Evolutionary conservation across 2,888 invertebrate genomes (phyloP), one percentile per base, ranked within the genome.

Genomic region (Auanema sp.): DNA sequence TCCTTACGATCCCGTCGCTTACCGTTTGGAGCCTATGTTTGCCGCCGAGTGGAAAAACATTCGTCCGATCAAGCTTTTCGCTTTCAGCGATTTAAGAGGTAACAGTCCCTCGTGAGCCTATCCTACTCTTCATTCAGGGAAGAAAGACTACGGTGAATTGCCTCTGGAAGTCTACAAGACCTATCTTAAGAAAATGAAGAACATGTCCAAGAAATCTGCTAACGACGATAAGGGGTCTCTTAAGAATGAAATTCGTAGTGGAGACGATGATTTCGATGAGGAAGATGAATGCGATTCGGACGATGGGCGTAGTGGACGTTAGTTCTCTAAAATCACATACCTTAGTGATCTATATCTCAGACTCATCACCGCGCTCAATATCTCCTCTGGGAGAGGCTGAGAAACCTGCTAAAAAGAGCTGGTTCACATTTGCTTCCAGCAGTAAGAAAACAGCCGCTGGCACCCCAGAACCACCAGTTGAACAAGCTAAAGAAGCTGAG

Each of bases 21-120:
- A 81, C 54, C 77, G 81, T 0, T 58, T 81, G 18, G 81, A 81
- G 58, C 82, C 82, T 8, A 68, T 82, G 18, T 83, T 78, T 64
- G 73, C 78, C 53, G 69, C 74, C 1, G 79, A 80, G 56, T 79
- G 82, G 62, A 69, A 70, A 40, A 66, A 83, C 63, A 78, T 82
- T 55, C 69, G 82, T 14, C 82, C 82, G 10, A 60, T 81, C 25
- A 81, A 80, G 54, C 55, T 82, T 23, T 77, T 75, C 53, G 61
- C 72, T 21, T 65, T 50, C 41, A 68, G 63, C 12, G 68, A 72
- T 55, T 41, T 66, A 4, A 18, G 66, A 55, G 68, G 65, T 63
- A 12, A n/a, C 12, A 24, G 33, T 5, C 4, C 33, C 8, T 8
- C 8, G 3, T 5, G 33, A 8, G 33, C 6, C 6, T 8, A 23